Conservation (phyloP, 92 coral and sea anemone genomes). For the Hydrozoanthus gracilis region DNA sequence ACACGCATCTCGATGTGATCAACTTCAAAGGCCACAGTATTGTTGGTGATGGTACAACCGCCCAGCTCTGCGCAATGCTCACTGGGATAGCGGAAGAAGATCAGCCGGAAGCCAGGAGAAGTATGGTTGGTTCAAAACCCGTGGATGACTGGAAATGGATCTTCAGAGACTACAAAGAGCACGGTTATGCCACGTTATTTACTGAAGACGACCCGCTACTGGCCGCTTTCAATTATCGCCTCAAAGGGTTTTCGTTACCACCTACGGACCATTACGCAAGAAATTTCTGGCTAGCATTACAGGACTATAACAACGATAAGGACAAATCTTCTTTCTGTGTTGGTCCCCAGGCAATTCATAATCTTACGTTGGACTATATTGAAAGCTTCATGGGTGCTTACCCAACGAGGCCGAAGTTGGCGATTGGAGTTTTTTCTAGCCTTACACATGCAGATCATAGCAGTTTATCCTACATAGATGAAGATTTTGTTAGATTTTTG, state of each 20-base stretch:
- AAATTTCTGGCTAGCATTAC: conserved; percentile 63
- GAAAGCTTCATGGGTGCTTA: conserved; percentile 67
- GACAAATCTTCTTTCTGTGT: too few relatives aligned
- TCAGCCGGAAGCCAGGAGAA: conserved; percentile 79
- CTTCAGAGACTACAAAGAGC: conserved; percentile 62
- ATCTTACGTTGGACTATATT: conserved; percentile 66
- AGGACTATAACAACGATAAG: background rate
- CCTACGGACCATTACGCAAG: conserved; percentile 75
- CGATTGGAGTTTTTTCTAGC: conserved; percentile 57
- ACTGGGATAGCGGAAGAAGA: conserved; percentile 79
- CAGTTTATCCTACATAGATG: conserved; percentile 65
- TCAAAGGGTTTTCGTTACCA: conserved; percentile 55
- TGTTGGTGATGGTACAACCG: conserved; percentile 87
- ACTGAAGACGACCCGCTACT: conserved; percentile 58
- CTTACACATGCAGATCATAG: conserved; percentile 71
- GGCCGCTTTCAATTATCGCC: conserved; percentile 61
- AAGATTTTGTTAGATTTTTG: conserved; percentile 53
- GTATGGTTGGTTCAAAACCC: conserved; percentile 63
- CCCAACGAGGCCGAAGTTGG: conserved; percentile 67
- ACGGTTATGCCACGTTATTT: conserved; percentile 72
- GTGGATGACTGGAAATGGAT: conserved; percentile 84
- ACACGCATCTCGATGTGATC: conserved; percentile 58
- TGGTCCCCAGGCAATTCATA: conserved; percentile 64
- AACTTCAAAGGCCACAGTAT: conserved; percentile 72
- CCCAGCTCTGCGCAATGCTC: conserved; percentile 78